Conservation (phyloP, 2,113 vertebrate genomes). For the Oxyruncus cristatus region DNA sequence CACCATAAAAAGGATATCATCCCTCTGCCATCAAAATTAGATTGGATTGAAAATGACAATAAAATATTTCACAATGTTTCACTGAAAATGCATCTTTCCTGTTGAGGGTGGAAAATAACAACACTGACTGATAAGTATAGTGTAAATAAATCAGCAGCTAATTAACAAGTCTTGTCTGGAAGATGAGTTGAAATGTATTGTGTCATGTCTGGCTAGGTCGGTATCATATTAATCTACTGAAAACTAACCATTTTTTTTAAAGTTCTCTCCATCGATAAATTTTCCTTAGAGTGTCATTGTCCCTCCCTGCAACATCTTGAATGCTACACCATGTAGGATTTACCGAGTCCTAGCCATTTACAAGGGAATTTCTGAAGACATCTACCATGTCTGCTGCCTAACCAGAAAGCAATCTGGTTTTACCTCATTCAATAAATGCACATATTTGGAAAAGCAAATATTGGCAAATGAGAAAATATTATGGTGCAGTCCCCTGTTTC, state of each 20-base stretch:
- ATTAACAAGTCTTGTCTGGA: not conserved
- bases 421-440: not conserved
- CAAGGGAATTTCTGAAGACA: not conserved
- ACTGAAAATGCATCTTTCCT: not conserved
- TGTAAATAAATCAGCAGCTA: slow-evolving; percentile 27
- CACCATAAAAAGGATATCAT: not conserved
- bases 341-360: not conserved
- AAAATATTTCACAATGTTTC: not conserved
- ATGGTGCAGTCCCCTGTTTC: not conserved
- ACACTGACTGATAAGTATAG: not conserved
- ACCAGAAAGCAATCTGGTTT: not conserved
- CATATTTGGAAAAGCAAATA: slow-evolving; percentile 14
- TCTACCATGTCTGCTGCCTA: not conserved
- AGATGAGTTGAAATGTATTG: not conserved
- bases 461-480: not conserved
- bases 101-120: not conserved
- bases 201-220: not conserved
- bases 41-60: not conserved
- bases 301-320: not conserved
- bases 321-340: not conserved
- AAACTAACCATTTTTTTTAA: not conserved
- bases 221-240: not conserved
- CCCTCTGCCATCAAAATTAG: not conserved
- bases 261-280: not conserved
- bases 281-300: not conserved